phyloP scores from a whole-genome alignment of 2,888 invertebrate species.

The Isoperla grammatica region DNA sequence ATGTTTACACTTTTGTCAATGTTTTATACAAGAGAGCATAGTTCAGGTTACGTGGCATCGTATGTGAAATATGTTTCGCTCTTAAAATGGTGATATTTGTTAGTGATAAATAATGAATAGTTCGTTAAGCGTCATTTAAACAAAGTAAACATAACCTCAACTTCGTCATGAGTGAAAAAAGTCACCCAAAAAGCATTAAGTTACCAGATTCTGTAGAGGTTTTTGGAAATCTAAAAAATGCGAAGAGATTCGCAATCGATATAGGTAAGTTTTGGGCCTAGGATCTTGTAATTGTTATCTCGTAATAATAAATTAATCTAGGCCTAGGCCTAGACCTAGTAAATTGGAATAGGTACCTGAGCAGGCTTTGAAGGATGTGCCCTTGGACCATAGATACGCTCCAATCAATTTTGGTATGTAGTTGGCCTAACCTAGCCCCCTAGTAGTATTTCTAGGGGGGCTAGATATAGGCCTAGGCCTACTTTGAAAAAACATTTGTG shows the following conservation, averaged over 20 bases:
- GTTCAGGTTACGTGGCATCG: no score
- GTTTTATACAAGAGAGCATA: no score
- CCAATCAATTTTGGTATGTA: not conserved
- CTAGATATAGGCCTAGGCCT: not conserved
- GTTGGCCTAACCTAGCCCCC: not conserved
- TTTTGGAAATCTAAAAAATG: slow-evolving; percentile 58
- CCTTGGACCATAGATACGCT: no score
- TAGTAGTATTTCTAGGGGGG: not conserved
- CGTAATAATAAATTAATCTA: not conserved
- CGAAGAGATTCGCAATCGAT: slow-evolving; percentile 61
- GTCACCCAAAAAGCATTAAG: slow-evolving; percentile 47
- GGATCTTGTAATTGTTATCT: not conserved
- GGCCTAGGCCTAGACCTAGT: not conserved
- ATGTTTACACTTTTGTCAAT: no score
- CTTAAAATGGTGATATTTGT: no score
- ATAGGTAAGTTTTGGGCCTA: slow-evolving; percentile 51
- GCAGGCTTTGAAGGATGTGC: no score
- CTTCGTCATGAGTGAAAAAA: slow-evolving; percentile 31
- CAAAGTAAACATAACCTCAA: no score
- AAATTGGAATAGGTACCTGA: no score
- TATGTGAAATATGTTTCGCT: no score
- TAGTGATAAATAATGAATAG: no score
- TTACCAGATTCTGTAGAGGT: slow-evolving; percentile 50
- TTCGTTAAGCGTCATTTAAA: no score
- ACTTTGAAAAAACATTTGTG: no score